phyloP scores from a whole-genome alignment of 2,797 vertebrate genomes.

The Brotula barbata region DNA sequence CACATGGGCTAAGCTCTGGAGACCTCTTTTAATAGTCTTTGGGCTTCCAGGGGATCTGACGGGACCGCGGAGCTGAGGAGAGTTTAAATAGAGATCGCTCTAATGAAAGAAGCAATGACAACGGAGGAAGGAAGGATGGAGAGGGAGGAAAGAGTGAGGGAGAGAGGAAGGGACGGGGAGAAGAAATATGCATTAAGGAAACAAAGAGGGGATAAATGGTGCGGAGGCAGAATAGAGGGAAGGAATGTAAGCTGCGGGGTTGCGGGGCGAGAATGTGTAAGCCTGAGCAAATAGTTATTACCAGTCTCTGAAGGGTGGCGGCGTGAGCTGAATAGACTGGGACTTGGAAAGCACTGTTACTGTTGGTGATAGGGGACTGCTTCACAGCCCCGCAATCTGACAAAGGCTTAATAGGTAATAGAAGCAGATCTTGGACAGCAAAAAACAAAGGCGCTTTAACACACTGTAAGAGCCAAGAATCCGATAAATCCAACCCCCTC shows the following conservation, averaged over 20 bases:
- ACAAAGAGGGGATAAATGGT: slow-evolving; percentile 41
- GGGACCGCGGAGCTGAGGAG: slow-evolving; percentile 65
- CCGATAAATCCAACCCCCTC: slow-evolving; percentile 57
- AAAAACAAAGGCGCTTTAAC: slow-evolving; percentile 43
- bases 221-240: slow-evolving; percentile 31
- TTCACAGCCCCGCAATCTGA: slow-evolving; percentile 70
- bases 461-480: slow-evolving; percentile 43
- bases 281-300: slow-evolving; percentile 82
- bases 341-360: slow-evolving; percentile 64
- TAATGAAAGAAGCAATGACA: slow-evolving; percentile 59
- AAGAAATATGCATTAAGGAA: slow-evolving; percentile 49
- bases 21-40: slow-evolving; percentile 72
- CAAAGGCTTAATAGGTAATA: slow-evolving; percentile 72
- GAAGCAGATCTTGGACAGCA: slow-evolving; percentile 59
- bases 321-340: slow-evolving; percentile 76
- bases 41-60: slow-evolving; percentile 68
- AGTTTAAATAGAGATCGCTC: slow-evolving; percentile 73
- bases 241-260: slow-evolving; percentile 38
- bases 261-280: slow-evolving; percentile 65
- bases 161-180: slow-evolving; percentile 15
- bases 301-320: slow-evolving; percentile 72
- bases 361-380: slow-evolving; percentile 55
- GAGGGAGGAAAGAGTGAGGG: slow-evolving; percentile 1
- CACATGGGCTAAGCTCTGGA: slow-evolving; percentile 46
- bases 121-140: slow-evolving; percentile 28